Percentiles rank a stretch among this genome's conserved stretches.
phyloP scores from a whole-genome alignment of 2,113 vertebrate species.

The Mirza zaza region DNA sequence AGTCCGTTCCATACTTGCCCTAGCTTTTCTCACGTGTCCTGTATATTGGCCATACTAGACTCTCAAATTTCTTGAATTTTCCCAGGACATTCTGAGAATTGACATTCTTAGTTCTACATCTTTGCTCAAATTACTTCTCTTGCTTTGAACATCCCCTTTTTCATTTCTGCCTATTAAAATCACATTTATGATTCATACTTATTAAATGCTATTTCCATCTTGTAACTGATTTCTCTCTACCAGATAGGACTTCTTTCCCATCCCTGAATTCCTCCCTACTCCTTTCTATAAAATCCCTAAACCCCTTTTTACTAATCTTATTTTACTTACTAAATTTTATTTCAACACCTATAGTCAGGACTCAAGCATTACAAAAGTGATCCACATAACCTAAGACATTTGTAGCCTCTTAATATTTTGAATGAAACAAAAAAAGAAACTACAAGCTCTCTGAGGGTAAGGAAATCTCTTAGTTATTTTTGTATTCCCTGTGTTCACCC shows the following conservation, averaged over 20 bases:
- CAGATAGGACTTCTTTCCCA: neutral
- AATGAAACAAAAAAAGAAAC: neutral
- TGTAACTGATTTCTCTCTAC: neutral
- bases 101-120: neutral
- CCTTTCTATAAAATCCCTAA: neutral
- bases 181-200: neutral
- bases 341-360: neutral
- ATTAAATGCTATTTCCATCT: neutral
- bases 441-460: slow-evolving; percentile 13
- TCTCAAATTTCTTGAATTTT: neutral
- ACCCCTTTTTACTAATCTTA: neutral
- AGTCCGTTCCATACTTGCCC: neutral
- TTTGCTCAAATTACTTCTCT: neutral
- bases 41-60: neutral
- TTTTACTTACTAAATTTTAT: neutral
- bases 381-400: no score
- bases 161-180: neutral
- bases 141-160: neutral
- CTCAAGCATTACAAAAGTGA: no score
- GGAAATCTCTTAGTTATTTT: neutral
- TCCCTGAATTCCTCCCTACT: neutral
- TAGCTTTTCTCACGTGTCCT: neutral
- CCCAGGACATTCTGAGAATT: neutral
- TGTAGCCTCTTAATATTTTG: no score
- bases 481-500: neutral